A percentile compares a stretch with the other conserved stretches of the same genome.
phyloP scores from a whole-genome alignment of 2,888 invertebrate genomes.

The Galerucella pusilla region DNA sequence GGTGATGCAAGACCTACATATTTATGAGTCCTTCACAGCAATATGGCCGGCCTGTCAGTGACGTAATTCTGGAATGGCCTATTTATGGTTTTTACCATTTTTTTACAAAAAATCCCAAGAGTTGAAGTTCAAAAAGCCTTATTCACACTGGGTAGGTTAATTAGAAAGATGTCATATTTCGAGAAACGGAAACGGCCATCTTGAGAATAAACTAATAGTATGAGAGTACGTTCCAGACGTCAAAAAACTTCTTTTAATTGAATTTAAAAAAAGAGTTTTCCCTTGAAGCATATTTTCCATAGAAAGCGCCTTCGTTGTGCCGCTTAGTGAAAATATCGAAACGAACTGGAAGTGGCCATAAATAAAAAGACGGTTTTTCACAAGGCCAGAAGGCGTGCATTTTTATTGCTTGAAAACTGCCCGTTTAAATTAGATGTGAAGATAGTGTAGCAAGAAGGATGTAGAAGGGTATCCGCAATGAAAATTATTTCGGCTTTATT shows the following conservation, averaged over 20 bases:
- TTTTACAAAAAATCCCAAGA: no score
- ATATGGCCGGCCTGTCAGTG: no score
- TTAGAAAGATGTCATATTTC: no score
- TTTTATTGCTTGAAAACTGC: constrained; percentile 67
- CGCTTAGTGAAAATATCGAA: constrained; percentile 46
- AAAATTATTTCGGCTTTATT: constrained; percentile 57
- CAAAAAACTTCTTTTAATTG: neutral
- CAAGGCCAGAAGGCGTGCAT: constrained; percentile 67
- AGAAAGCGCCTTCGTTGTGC: constrained; percentile 19
- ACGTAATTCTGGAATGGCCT: no score
- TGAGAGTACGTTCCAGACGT: no score
- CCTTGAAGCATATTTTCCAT: neutral
- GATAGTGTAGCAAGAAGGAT: constrained; percentile 62
- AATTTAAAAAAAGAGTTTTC: constrained; percentile 2
- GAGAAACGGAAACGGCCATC: no score
- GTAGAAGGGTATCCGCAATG: constrained; percentile 58
- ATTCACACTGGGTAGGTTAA: no score
- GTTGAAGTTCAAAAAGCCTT: no score
- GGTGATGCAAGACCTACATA: no score
- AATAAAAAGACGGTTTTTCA: constrained; percentile 66
- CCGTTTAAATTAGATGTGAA: constrained; percentile 67
- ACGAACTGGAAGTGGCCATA: constrained; percentile 57
- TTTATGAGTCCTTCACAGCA: no score
- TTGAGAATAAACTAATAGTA: no score
- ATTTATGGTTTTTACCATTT: no score